Evolutionary conservation across 2,888 invertebrate genomes (phyloP), one percentile per base, ranked within the genome.

Genomic region (Anthrax anthrax): DNA sequence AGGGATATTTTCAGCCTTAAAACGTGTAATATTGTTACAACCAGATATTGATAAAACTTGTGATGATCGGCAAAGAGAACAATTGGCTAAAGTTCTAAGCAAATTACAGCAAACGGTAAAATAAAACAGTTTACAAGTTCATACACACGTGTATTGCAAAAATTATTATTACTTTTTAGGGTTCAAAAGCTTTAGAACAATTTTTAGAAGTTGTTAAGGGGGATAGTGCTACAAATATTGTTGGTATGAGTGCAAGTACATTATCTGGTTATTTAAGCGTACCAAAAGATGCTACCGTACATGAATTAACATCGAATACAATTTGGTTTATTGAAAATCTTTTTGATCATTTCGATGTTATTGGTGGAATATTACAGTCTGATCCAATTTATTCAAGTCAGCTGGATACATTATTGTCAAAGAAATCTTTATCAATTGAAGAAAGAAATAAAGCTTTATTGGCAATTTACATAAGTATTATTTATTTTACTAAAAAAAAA

Each of bases 281-380:
- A 12, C 94, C 97, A 0, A 86, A 84, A 62, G 98, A 98, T 73
- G 98, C 97, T 49, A 98, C 97, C 0, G 97, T 97, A 32, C 96
- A 96, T 63, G 94, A 97, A 69, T 73, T 94, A 49, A 94, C 95
- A 0, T 91, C 88, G 51, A 94, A 95, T 60, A 90, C 94, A 39
- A 78, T 95, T 55, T 87, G 92, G 60, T 89, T 95, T 69, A 73
- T 91, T 56, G 91, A 91, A 64, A 87, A 91, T 61, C 71, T 95
- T 43, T 75, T 81, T 17, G 81, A 82, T 48, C 87, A 86, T 59
- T 76, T 78, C 37, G 83, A 82, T 57, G 84, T 84, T 1, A 81
- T 88, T 36, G 71, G 70, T 1, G 72, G 75, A 13, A 80, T 84
- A 50, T 61, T 84, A 40, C 72, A 70, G 4, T 74, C 75, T 54